Evolutionary conservation across 2,888 invertebrate species (phyloP).

Genomic region (Megamerina dolium): DNA sequence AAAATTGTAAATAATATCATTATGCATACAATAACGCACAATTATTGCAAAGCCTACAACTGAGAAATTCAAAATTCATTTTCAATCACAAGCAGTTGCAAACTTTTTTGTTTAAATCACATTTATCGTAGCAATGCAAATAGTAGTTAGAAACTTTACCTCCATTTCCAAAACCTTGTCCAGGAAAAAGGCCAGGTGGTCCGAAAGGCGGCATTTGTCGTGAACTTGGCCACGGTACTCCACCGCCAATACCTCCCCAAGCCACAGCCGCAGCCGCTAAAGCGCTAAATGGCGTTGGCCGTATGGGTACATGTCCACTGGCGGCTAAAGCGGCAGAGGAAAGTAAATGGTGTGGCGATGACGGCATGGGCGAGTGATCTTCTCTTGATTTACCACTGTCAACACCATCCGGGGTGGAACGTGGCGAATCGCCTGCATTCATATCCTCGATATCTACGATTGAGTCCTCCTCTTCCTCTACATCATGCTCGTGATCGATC

Average conservation of each 20-base stretch:
- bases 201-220: conserved; percentile 58
- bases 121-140: too few species aligned
- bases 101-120: too few species aligned
- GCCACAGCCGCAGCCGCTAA: conserved; percentile 67
- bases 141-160: too few species aligned
- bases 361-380: conserved; percentile 32
- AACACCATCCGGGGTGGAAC: conserved; percentile 47
- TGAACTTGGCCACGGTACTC: conserved; percentile 55
- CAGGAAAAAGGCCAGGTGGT: conserved; percentile 61
- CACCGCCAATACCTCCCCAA: conserved; percentile 57
- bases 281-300: conserved; percentile 73
- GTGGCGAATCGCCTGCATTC: conserved; percentile 53
- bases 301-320: conserved; percentile 58
- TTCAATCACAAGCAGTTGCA: too few species aligned
- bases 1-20: too few species aligned
- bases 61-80: too few species aligned
- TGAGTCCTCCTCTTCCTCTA: conserved; percentile 53
- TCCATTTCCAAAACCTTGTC: conserved; percentile 55
- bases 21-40: too few species aligned
- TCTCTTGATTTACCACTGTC: conserved; percentile 46
- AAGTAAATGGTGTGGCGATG: conserved; percentile 36
- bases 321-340: conserved; percentile 46
- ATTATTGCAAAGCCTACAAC: too few species aligned
- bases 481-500: conserved; percentile 34
- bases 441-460: conserved; percentile 78